phyloP scores from a whole-genome alignment of 1,140 invertebrate species.

The Drosophila melanogaster region DNA sequence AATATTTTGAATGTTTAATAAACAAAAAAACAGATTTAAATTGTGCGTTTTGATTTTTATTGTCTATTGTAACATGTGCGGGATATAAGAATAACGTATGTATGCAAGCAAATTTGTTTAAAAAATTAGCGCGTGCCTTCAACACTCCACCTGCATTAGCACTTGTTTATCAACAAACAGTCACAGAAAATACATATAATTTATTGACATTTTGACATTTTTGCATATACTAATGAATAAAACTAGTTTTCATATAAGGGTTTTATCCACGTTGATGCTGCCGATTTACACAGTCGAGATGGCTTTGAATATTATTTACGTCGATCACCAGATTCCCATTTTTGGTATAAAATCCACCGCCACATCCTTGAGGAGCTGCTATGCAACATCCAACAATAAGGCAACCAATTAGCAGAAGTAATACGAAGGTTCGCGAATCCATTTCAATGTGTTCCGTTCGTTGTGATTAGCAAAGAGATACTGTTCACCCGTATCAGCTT shows the following conservation, averaged over 20 bases:
- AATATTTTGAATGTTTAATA: not conserved
- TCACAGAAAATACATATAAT: slow-evolving; percentile 5
- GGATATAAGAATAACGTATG: slow-evolving; percentile 36
- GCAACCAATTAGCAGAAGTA: slow-evolving; percentile 25
- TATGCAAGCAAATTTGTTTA: slow-evolving; percentile 19
- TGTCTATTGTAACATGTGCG: slow-evolving; percentile 5
- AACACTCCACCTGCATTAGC: slow-evolving; percentile 6
- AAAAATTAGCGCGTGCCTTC: not conserved
- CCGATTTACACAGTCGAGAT: slow-evolving; percentile 37
- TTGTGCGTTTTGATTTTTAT: not conserved
- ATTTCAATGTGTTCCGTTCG: slow-evolving; percentile 34
- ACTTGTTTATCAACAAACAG: slow-evolving; percentile 6
- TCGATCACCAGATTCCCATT: slow-evolving; percentile 59
- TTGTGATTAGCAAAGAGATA: slow-evolving; percentile 16
- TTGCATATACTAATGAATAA: not conserved
- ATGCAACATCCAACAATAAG: slow-evolving; percentile 5
- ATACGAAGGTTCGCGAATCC: slow-evolving; percentile 11
- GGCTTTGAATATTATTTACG: slow-evolving; percentile 14
- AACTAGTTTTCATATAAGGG: not conserved
- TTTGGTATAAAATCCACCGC: slow-evolving; percentile 29
- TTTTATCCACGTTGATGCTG: slow-evolving; percentile 40
- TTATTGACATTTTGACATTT: slow-evolving; percentile 1
- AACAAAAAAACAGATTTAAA: slow-evolving; percentile 2
- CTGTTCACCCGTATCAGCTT: slow-evolving; percentile 17
- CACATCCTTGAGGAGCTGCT: slow-evolving; percentile 43